A percentile compares a stretch with the other conserved stretches of the same genome.
Evolutionary conservation across 2,113 vertebrate species (phyloP).

Genomic region (Anolis sagrei): DNA sequence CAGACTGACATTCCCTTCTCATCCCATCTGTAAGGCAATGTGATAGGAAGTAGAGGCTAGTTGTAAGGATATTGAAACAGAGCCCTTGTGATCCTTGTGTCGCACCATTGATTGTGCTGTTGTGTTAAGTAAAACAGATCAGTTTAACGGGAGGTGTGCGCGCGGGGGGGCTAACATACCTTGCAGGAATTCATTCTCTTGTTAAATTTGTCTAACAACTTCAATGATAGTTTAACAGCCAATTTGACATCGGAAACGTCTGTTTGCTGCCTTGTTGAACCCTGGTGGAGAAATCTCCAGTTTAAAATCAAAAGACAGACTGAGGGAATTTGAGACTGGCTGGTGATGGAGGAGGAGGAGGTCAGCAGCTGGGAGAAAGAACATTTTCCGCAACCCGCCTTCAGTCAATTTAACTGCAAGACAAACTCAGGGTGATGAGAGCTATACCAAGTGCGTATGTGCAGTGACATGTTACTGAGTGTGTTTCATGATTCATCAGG

Average conservation of each 20-base stretch:
- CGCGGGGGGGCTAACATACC: constrained; percentile 1
- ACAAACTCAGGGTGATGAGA: constrained; percentile 67
- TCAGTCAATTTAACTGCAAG: constrained; percentile 66
- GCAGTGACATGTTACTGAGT: constrained; percentile 67
- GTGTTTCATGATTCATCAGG: constrained; percentile 72
- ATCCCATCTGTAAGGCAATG: neutral
- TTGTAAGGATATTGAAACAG: constrained; percentile 13
- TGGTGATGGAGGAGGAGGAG: constrained; percentile 55
- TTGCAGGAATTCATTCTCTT: constrained; percentile 57
- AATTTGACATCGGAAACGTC: constrained; percentile 30
- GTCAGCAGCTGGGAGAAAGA: constrained; percentile 64
- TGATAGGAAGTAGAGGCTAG: neutral
- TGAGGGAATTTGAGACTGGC: constrained; percentile 57
- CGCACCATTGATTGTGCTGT: neutral
- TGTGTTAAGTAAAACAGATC: constrained; percentile 44
- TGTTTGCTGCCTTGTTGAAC: constrained; percentile 50
- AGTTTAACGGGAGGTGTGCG: constrained; percentile 31
- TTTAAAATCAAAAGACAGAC: constrained; percentile 49
- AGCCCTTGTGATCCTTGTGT: constrained; percentile 13
- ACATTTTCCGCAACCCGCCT: constrained; percentile 55
- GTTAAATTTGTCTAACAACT: constrained; percentile 62
- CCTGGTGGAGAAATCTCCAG: constrained; percentile 42
- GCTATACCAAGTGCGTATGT: constrained; percentile 53
- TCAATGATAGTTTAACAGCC: constrained; percentile 61
- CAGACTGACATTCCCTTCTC: neutral